phyloP scores from a whole-genome alignment of 2,113 vertebrate species.

The Columba livia region DNA sequence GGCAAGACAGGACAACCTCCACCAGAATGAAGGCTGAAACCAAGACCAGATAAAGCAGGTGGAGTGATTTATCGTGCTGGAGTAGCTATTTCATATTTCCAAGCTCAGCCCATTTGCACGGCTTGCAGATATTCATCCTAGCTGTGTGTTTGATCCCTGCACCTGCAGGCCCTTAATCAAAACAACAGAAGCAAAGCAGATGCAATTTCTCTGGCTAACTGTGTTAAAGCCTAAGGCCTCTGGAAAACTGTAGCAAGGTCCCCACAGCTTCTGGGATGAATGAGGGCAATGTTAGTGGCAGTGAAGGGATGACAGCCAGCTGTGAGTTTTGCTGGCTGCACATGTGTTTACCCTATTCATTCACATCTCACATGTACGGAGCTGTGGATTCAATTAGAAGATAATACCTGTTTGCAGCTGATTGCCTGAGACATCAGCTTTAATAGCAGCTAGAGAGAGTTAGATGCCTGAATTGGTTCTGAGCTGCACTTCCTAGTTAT shows the following conservation, averaged over 20 bases:
- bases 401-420: constrained; percentile 56
- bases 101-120: neutral
- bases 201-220: neutral
- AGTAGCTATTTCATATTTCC: neutral
- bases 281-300: neutral
- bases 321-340: neutral
- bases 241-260: neutral
- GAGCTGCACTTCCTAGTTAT: constrained; percentile 50
- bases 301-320: neutral
- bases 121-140: neutral
- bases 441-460: constrained; percentile 72
- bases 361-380: constrained; percentile 59
- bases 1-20: neutral
- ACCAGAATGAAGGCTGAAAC: neutral
- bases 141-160: neutral
- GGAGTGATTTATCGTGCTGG: neutral
- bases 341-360: constrained; percentile 55
- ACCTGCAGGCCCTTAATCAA: neutral
- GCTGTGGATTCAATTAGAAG: constrained; percentile 56
- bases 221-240: neutral
- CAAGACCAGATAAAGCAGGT: neutral
- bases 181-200: neutral
- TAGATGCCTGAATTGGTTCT: constrained; percentile 35
- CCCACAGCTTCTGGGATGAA: neutral
- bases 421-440: constrained; percentile 64